These are phyloP conservation scores for Parus major DNA, from an alignment of 2,113 vertebrate species.

Conservation along the genomic window DNA sequence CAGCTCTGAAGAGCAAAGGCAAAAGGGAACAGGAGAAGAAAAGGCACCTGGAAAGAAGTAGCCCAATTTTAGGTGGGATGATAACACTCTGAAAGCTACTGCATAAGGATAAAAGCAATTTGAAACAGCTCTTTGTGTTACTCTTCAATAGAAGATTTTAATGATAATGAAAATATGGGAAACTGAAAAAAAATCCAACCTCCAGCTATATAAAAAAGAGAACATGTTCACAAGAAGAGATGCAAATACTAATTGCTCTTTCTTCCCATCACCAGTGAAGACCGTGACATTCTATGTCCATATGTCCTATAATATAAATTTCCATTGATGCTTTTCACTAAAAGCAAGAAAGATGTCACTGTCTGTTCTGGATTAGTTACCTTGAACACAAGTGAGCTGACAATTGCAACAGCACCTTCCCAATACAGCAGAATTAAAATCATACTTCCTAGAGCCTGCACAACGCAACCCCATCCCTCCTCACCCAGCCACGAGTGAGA, in stretches of 20 bases:
- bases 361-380: background rate
- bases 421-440: background rate
- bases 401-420: background rate
- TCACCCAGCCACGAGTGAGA: background rate
- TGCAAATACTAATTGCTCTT: background rate
- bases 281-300: background rate
- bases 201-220: background rate
- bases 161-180: background rate
- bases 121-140: background rate
- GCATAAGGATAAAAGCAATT: background rate
- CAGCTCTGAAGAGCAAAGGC: background rate
- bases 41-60: background rate
- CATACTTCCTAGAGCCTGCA: background rate
- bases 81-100: background rate
- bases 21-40: background rate
- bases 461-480: background rate
- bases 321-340: fast-evolving
- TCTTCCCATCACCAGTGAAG: background rate
- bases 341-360: background rate
- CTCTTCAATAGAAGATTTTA: background rate
- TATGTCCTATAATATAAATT: background rate
- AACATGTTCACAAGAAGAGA: background rate
- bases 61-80: background rate
- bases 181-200: background rate
- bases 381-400: background rate